phyloP scores from a whole-genome alignment of 2,113 vertebrate species.

The Coturnix japonica region DNA sequence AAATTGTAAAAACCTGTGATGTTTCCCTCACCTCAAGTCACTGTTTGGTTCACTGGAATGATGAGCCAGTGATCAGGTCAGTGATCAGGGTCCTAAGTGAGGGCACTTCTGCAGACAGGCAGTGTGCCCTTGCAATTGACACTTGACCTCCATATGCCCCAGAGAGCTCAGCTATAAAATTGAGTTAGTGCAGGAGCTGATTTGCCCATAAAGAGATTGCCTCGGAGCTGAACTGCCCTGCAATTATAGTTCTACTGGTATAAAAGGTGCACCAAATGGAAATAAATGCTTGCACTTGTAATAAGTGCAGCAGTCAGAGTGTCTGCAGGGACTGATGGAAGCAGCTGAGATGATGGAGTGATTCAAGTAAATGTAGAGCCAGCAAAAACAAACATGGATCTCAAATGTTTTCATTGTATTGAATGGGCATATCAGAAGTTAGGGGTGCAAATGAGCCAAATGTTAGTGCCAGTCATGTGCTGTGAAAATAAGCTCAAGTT shows the following conservation, averaged over 20 bases:
- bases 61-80: neutral
- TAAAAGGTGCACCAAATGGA: neutral
- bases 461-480: neutral
- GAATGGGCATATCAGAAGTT: neutral
- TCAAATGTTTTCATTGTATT: neutral
- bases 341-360: neutral
- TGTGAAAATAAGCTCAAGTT: neutral
- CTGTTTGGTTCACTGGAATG: neutral
- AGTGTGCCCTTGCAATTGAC: neutral
- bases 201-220: neutral
- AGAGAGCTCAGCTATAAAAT: neutral
- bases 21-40: neutral
- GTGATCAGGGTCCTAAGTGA: neutral
- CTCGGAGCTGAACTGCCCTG: neutral
- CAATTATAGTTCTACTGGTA: neutral
- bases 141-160: neutral
- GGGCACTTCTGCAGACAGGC: neutral
- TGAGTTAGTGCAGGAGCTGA: neutral
- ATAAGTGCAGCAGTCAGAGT: neutral
- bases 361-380: neutral
- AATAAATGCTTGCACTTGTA: neutral
- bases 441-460: neutral
- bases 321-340: neutral
- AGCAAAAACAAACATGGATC: neutral
- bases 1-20: neutral